phyloP scores from a whole-genome alignment of 2,797 vertebrate species.

The Taeniopygia guttata region DNA sequence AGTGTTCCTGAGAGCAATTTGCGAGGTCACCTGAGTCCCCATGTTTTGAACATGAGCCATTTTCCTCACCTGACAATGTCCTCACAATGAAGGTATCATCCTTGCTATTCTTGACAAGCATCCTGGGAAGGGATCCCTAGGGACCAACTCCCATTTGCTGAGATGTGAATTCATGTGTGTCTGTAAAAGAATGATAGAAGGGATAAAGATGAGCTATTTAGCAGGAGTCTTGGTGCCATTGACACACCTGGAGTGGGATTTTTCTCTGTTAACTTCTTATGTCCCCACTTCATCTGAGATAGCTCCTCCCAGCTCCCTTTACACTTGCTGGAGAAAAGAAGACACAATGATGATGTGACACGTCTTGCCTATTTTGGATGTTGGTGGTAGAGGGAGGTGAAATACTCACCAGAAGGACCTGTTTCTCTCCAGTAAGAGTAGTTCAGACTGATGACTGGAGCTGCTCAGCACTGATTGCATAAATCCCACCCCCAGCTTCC shows the following conservation, averaged over 20 bases:
- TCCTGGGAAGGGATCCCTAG: not conserved
- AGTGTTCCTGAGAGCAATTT: not conserved
- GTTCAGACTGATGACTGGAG: not conserved
- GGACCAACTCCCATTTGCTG: not conserved
- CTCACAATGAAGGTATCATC: not conserved
- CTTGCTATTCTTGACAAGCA: not conserved
- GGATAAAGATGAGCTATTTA: not conserved
- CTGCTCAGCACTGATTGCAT: not conserved
- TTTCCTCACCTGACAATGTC: not conserved
- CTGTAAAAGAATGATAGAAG: not conserved
- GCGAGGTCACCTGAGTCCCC: not conserved
- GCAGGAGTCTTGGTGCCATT: not conserved
- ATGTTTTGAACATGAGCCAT: not conserved
- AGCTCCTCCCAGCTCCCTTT: not conserved
- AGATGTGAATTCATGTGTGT: not conserved
- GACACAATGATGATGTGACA: not conserved
- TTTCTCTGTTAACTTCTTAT: not conserved
- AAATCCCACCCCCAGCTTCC: not conserved
- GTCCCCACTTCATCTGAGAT: not conserved
- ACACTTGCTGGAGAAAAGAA: not conserved
- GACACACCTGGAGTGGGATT: not conserved
- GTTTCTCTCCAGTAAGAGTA: not conserved
- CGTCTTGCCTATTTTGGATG: not conserved
- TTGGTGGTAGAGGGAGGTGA: not conserved
- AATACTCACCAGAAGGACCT: not conserved